Conservation (phyloP, 2,888 invertebrate genomes). For the Nycteola revayana region DNA sequence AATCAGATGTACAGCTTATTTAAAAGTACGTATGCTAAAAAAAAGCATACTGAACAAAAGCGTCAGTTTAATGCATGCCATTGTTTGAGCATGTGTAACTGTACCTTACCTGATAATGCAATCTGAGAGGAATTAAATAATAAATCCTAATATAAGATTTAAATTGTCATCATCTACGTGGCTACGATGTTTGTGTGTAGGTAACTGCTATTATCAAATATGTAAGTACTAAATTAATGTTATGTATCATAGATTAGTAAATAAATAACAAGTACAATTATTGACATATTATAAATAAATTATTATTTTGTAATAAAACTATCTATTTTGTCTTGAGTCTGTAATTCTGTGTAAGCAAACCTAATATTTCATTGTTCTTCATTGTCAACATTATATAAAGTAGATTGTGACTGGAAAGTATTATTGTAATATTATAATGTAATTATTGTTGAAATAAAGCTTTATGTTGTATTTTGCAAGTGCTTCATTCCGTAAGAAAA, state of each 20-base stretch:
- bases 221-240: constrained; percentile 28
- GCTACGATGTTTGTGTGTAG: constrained; percentile 19
- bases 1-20: too few relatives aligned
- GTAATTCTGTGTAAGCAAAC: constrained; percentile 13
- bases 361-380: too few relatives aligned
- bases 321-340: constrained; percentile 17
- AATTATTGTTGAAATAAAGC: constrained; percentile 74
- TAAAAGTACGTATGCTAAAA: too few relatives aligned
- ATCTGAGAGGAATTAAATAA: too few relatives aligned
- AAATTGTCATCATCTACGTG: constrained; percentile 25
- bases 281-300: constrained; percentile 17
- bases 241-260: constrained; percentile 31
- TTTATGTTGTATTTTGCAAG: constrained; percentile 52
- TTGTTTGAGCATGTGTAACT: too few relatives aligned
- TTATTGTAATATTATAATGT: constrained; percentile 62
- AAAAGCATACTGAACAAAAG: too few relatives aligned
- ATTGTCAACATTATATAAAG: constrained; percentile 3
- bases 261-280: constrained; percentile 13
- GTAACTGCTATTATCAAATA: constrained; percentile 10
- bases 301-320: constrained; percentile 26
- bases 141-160: constrained; percentile 28
- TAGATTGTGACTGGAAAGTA: constrained; percentile 34
- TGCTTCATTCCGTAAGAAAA: too few relatives aligned
- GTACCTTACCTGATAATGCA: too few relatives aligned
- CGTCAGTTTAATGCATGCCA: too few relatives aligned